Evolutionary conservation across 2,888 invertebrate genomes (phyloP), one percentile per base, ranked within the genome.

Genomic region (Agriopis leucophaearia): DNA sequence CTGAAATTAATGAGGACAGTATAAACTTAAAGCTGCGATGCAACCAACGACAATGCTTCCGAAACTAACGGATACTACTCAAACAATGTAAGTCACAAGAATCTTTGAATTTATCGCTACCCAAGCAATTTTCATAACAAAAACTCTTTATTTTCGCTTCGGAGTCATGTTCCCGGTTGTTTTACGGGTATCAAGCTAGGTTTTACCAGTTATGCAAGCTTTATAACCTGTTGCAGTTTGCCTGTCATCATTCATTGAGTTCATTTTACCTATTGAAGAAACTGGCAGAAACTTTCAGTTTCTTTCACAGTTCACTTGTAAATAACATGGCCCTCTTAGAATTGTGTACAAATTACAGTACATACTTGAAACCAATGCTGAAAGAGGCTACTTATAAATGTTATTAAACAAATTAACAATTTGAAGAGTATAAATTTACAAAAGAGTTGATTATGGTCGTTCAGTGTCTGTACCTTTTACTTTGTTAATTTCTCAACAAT

Each of bases 11-110:
- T 91, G 90, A 84, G 78, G 81, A 86, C 80, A 83, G 74, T 83
- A 74, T 73, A 83, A 77, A 76, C 78, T 76, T 87, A 84, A 71
- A 80, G 67, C 75, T 77, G 79, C 78, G 73, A 91, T 90, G 89
- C 90, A 90, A 85, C 88, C 91, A 74, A 85, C 86, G 66, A 88
- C 88, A 78, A 90, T 91, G 89, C 89, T 91, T 81, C 89, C 90
- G 68, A 92, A 92, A 81, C 87, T 92, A 71, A 80, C 89, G 80
- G 91, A 91, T 73, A 85, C 90, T 69, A 89, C 91, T 72, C 94
- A 94, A 89, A 91, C 91, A 76, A 91, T 94, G 94, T 94, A 81
- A 92, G 94, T 91, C 76, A 80, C 74, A 78, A 76, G 70, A 59
- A 70, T 64, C 36, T 58, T 15, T 36, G 73, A 54, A 51, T 72